phyloP scores from a whole-genome alignment of 2,797 vertebrate genomes.

The Hephaestus fuliginosus region DNA sequence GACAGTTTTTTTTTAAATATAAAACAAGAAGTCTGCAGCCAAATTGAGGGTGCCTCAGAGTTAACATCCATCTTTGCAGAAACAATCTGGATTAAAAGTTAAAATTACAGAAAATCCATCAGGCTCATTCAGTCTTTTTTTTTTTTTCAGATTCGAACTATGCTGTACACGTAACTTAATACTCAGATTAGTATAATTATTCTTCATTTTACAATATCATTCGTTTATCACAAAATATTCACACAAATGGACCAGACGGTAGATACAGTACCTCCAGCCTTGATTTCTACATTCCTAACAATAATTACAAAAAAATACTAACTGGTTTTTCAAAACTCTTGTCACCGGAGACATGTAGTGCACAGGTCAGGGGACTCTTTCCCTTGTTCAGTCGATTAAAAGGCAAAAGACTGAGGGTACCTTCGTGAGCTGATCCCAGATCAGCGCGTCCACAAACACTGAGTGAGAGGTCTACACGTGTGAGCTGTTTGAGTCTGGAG shows the following conservation, averaged over 20 bases:
- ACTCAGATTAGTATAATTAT: slow-evolving; percentile 70
- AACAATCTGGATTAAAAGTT: slow-evolving; percentile 66
- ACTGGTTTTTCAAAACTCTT: slow-evolving; percentile 66
- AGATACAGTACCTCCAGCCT: slow-evolving; percentile 68
- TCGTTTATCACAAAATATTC: slow-evolving; percentile 84
- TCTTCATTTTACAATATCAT: slow-evolving; percentile 76
- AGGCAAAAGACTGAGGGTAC: slow-evolving; percentile 73
- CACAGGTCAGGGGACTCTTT: slow-evolving; percentile 70
- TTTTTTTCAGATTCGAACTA: slow-evolving; percentile 59
- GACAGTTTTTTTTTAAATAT: slow-evolving; percentile 71
- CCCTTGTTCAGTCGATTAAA: slow-evolving; percentile 74
- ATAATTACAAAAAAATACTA: slow-evolving; percentile 78
- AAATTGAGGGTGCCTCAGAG: slow-evolving; percentile 59
- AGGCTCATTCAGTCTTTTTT: slow-evolving; percentile 57
- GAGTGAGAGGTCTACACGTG: slow-evolving; percentile 27
- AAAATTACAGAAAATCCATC: slow-evolving; percentile 68
- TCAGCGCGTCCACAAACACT: slow-evolving; percentile 68
- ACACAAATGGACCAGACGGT: slow-evolving; percentile 73
- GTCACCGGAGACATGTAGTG: slow-evolving; percentile 72
- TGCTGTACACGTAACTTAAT: slow-evolving; percentile 74
- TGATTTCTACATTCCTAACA: slow-evolving; percentile 81
- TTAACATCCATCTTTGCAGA: slow-evolving; percentile 47
- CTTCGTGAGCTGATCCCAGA: slow-evolving; percentile 75
- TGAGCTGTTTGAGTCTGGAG: slow-evolving; percentile 50
- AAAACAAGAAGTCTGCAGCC: slow-evolving; percentile 74